These are phyloP conservation scores for Antechinus stuartii DNA, from an alignment of 2,113 vertebrate genomes.

Conservation along the genomic window DNA sequence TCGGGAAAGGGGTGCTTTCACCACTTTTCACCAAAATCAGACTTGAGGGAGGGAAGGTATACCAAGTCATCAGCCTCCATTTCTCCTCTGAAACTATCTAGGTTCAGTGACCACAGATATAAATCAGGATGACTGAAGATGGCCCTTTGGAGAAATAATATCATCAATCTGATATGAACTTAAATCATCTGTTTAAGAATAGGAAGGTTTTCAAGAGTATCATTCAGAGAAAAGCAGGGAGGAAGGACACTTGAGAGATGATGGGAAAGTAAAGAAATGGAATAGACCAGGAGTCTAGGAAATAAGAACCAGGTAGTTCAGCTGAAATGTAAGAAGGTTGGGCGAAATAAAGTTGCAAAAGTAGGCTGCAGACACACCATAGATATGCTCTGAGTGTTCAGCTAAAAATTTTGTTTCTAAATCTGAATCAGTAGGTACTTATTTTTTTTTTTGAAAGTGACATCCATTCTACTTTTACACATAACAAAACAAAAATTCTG, in stretches of 20 bases:
- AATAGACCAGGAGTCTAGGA: neutral
- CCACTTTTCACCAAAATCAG: no score
- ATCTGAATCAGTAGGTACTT: neutral
- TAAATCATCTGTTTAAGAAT: neutral
- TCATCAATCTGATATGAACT: neutral
- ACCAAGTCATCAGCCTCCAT: no score
- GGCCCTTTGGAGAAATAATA: neutral
- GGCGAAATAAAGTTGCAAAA: neutral
- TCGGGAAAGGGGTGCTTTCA: no score
- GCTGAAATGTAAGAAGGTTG: neutral
- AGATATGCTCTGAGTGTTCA: neutral
- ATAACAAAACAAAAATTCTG: slow-evolving; percentile 23
- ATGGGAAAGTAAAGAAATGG: neutral
- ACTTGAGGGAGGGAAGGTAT: no score
- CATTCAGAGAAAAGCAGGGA: neutral
- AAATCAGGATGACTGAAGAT: neutral
- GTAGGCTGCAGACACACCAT: neutral
- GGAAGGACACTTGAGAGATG: neutral
- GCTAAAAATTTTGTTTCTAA: neutral
- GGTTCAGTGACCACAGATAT: no score
- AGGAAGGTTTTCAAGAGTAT: neutral
- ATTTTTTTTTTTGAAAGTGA: neutral
- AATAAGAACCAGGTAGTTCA: neutral
- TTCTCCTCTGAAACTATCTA: no score
- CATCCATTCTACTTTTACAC: neutral